phyloP scores from a whole-genome alignment of 2,797 vertebrate genomes.

The Chlorospingus flavigularis region DNA sequence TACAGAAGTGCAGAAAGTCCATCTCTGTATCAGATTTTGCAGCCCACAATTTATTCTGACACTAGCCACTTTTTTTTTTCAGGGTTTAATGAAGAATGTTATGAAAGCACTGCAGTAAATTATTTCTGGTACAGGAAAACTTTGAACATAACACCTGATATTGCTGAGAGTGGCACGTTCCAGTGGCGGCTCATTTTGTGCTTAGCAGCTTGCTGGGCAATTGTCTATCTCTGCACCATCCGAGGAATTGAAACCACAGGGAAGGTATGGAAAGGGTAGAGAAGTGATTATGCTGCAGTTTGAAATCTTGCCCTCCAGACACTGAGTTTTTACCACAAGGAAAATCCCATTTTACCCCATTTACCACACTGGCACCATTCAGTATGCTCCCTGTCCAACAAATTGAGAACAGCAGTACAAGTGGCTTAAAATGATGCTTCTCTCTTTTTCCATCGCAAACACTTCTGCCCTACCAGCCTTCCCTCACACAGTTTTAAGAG shows the following conservation, averaged over 20 bases:
- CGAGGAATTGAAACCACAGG: conserved; percentile 87
- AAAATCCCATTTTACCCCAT: neutral
- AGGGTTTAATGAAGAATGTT: conserved; percentile 83
- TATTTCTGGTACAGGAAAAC: conserved; percentile 93
- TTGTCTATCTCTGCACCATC: conserved; percentile 87
- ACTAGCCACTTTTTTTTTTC: neutral
- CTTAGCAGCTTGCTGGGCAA: conserved; percentile 79
- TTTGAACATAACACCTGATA: conserved; percentile 81
- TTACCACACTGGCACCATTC: neutral
- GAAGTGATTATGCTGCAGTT: neutral
- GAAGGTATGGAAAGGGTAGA: conserved; percentile 76
- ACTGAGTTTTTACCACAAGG: neutral
- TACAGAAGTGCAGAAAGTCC: neutral
- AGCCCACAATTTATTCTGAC: neutral
- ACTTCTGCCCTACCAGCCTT: neutral
- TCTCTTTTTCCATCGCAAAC: neutral
- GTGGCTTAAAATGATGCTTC: neutral
- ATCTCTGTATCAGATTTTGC: neutral
- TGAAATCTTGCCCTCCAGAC: neutral
- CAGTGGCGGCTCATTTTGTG: conserved; percentile 87
- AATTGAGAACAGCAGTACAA: accelerated
- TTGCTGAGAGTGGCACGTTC: conserved; percentile 71
- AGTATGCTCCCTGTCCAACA: neutral
- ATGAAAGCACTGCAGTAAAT: conserved; percentile 80
- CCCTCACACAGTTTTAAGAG: neutral